A percentile compares a stretch with the other conserved stretches of the same genome.
These are phyloP conservation scores for Psittacara wagleri DNA, from an alignment of 2,113 vertebrate genomes.

Conservation along the genomic window DNA sequence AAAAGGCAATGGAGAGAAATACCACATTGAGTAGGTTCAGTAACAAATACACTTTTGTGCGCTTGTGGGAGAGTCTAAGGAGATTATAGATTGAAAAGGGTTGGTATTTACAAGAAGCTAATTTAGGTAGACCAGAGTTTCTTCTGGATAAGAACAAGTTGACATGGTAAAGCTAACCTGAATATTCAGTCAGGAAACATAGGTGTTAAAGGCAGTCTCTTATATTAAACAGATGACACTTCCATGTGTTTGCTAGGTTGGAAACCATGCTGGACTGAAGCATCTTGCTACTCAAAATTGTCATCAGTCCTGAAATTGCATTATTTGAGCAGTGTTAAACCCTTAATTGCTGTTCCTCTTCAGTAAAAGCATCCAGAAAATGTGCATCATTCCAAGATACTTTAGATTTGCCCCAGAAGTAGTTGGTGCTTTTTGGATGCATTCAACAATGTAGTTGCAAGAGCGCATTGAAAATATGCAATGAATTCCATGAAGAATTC, in stretches of 20 bases:
- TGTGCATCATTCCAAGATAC: neutral
- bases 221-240: neutral
- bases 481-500: neutral
- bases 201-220: neutral
- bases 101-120: neutral
- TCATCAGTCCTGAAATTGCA: neutral
- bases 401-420: neutral
- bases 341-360: neutral
- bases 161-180: neutral
- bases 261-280: neutral
- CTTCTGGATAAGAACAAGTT: neutral
- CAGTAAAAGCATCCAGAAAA: neutral
- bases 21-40: neutral
- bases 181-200: neutral
- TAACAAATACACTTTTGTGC: neutral
- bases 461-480: neutral
- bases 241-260: neutral
- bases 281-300: neutral
- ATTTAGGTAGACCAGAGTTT: neutral
- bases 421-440: neutral
- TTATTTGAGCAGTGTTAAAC: neutral
- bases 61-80: neutral
- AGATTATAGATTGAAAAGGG: neutral
- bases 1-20: neutral
- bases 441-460: neutral